phyloP scores from a whole-genome alignment of 2,888 invertebrate species.

The Alentia gelatinosa region DNA sequence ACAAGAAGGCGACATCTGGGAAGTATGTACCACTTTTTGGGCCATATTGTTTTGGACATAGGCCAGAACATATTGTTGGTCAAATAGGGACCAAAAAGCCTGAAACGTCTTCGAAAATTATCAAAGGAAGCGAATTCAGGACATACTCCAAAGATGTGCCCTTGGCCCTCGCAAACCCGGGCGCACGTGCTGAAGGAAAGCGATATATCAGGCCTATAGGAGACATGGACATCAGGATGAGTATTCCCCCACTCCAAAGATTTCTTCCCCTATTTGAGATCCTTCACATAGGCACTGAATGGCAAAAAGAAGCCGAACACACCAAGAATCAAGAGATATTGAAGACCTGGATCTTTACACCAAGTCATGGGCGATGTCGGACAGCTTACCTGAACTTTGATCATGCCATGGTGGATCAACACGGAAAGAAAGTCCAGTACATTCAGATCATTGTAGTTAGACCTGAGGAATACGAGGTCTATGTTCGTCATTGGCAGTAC shows the following conservation, averaged over 20 bases:
- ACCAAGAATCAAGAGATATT: not conserved
- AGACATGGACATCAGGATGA: not conserved
- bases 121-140: not conserved
- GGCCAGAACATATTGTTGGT: not conserved
- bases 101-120: not conserved
- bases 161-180: not conserved
- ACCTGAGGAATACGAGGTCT: not conserved
- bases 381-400: not conserved
- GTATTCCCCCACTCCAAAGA: not conserved
- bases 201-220: not conserved
- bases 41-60: not conserved
- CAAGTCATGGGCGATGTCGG: not conserved
- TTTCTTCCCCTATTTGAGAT: not conserved
- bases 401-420: not conserved
- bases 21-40: not conserved
- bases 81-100: not conserved
- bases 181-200: not conserved
- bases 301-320: not conserved
- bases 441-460: not conserved
- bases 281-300: not conserved
- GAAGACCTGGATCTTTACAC: not conserved
- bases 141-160: not conserved
- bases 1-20: not conserved
- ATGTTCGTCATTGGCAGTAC: conserved; percentile 1
- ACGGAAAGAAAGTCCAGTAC: not conserved